Evolutionary conservation across 2,113 vertebrate genomes (phyloP).

Genomic region (Pseudopipra pipra): DNA sequence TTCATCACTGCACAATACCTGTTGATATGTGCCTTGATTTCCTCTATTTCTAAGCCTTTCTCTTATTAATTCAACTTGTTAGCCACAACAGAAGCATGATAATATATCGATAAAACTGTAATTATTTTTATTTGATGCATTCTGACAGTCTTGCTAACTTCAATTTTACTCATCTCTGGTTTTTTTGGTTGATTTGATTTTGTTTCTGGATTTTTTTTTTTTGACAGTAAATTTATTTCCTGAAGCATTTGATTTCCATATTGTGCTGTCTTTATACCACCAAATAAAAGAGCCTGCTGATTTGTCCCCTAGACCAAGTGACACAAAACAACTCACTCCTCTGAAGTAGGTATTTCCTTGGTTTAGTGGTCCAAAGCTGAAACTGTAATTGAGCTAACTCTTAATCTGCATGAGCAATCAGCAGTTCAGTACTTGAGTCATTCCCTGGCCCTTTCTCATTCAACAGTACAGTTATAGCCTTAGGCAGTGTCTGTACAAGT

Average conservation of each 20-base stretch:
- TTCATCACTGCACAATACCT: neutral
- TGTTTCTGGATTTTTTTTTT: neutral
- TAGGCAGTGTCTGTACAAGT: slow-evolving; percentile 11
- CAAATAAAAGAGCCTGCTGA: neutral
- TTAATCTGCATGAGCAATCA: slow-evolving; percentile 43
- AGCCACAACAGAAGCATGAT: neutral
- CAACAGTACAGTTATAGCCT: slow-evolving; percentile 27
- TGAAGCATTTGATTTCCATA: neutral
- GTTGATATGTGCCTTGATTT: neutral
- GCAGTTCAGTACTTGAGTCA: slow-evolving; percentile 36
- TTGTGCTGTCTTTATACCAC: neutral
- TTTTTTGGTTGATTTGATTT: neutral
- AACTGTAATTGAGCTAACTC: neutral
- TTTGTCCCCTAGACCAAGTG: neutral
- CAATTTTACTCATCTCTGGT: neutral
- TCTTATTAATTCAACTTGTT: neutral
- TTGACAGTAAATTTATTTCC: neutral
- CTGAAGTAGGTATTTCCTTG: neutral
- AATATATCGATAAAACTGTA: neutral
- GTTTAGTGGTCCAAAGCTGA: neutral
- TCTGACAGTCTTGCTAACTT: neutral
- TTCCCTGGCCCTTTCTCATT: slow-evolving; percentile 16
- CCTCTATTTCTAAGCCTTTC: neutral
- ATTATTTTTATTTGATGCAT: neutral
- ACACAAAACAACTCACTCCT: neutral